Evolutionary conservation across 1,140 invertebrate species (phyloP).

Genomic region (Papilio glaucus): DNA sequence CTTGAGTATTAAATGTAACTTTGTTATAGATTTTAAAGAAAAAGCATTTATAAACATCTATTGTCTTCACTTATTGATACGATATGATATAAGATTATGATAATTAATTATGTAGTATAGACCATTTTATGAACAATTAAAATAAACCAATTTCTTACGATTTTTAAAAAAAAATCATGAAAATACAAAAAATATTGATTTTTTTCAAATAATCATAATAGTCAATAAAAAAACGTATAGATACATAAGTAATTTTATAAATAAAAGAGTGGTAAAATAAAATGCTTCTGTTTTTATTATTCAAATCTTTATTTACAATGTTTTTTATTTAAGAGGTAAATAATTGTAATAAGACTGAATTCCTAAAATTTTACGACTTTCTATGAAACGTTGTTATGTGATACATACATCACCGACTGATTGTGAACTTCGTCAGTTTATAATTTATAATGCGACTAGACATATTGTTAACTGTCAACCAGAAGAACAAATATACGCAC

Average conservation of each 20-base stretch:
- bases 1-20: neutral
- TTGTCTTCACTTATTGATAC: neutral
- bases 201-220: slow-evolving; percentile 5
- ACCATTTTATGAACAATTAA: neutral
- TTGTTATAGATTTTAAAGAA: neutral
- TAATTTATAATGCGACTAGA: too few relatives aligned
- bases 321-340: too few relatives aligned
- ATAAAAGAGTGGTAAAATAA: slow-evolving; percentile 21
- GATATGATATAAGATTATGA: neutral
- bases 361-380: too few relatives aligned
- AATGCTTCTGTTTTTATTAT: neutral
- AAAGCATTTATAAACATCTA: slow-evolving; percentile 12
- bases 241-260: slow-evolving; percentile 23
- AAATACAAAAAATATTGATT: neutral
- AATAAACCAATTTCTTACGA: neutral
- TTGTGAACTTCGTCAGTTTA: too few relatives aligned
- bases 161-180: neutral
- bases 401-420: too few relatives aligned
- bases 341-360: too few relatives aligned
- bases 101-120: neutral
- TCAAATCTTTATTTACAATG: neutral
- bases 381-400: too few relatives aligned
- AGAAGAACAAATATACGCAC: too few relatives aligned
- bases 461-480: too few relatives aligned
- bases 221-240: neutral